Conservation (phyloP, 2,113 vertebrate species). For the Tetrax tetrax region DNA sequence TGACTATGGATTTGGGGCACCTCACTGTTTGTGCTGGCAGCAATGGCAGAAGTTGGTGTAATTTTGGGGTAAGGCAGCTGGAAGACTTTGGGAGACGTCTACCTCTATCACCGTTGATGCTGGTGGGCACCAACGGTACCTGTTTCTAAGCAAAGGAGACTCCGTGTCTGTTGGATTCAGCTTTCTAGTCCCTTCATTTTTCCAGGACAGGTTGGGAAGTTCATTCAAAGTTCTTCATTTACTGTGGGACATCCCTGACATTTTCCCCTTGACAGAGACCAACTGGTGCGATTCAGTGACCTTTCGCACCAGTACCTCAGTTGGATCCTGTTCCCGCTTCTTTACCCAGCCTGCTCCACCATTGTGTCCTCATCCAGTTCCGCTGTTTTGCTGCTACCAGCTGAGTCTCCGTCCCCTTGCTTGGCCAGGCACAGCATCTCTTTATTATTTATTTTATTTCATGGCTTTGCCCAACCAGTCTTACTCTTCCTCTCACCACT, state of each 20-base stretch:
- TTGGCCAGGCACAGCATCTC: neutral
- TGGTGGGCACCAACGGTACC: neutral
- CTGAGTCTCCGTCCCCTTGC: neutral
- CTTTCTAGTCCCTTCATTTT: constrained; percentile 7
- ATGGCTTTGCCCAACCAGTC: neutral
- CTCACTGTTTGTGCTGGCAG: neutral
- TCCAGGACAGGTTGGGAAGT: constrained; percentile 10
- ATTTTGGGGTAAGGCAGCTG: neutral
- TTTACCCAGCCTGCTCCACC: neutral
- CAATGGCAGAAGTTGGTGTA: neutral
- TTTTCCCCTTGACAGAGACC: constrained; percentile 40
- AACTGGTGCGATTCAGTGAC: neutral
- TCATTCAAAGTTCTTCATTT: constrained; percentile 48
- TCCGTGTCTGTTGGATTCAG: neutral
- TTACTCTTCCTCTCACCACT: neutral
- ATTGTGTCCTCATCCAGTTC: neutral
- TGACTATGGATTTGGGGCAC: neutral
- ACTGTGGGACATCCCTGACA: constrained; percentile 40
- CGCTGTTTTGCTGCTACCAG: neutral
- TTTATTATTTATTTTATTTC: neutral
- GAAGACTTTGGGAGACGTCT: neutral
- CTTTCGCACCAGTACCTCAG: neutral
- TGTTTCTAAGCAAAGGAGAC: neutral
- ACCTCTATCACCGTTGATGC: neutral
- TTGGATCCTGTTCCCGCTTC: neutral